Percentiles rank a stretch among this genome's conserved stretches.
These are phyloP conservation scores for Aproaerema taeniolella DNA, from an alignment of 2,888 invertebrate species.

Conservation along the genomic window DNA sequence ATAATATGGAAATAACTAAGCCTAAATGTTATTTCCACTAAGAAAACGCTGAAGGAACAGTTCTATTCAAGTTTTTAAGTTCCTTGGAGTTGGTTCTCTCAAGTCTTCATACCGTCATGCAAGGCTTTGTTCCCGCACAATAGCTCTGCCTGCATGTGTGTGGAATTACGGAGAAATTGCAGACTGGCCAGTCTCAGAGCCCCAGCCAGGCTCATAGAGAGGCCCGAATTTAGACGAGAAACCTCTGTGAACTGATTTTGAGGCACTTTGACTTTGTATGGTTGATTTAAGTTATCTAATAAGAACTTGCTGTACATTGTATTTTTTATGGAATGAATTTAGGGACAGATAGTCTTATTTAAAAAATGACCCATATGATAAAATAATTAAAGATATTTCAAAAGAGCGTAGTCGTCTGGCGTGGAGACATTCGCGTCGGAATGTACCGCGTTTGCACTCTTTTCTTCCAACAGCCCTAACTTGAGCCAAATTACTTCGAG, in stretches of 20 bases:
- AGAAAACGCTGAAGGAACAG: constrained; percentile 30
- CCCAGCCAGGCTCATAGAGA: too few species aligned
- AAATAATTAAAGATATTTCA: constrained; percentile 53
- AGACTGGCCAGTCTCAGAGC: constrained; percentile 37
- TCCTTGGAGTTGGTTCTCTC: constrained; percentile 53
- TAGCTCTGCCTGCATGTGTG: constrained; percentile 58
- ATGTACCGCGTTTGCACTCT: constrained; percentile 31
- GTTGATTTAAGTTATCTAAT: too few species aligned
- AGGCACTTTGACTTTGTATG: too few species aligned
- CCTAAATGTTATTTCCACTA: too few species aligned
- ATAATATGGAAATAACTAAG: too few species aligned
- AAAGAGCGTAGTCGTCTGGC: constrained; percentile 30
- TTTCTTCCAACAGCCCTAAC: constrained; percentile 31
- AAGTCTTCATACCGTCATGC: constrained; percentile 53
- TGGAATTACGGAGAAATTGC: constrained; percentile 45
- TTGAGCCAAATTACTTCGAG: constrained; percentile 31
- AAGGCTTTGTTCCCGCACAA: constrained; percentile 64
- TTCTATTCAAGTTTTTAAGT: constrained; percentile 65
- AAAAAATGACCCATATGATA: too few species aligned
- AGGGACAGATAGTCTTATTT: too few species aligned
- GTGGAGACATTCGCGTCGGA: too few species aligned
- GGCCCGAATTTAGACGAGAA: constrained; percentile 16
- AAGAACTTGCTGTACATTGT: too few species aligned
- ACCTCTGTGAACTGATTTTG: too few species aligned
- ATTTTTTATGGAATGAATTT: too few species aligned